phyloP scores from a whole-genome alignment of 2,113 vertebrate genomes.

The Phrynocephalus versicolor region DNA sequence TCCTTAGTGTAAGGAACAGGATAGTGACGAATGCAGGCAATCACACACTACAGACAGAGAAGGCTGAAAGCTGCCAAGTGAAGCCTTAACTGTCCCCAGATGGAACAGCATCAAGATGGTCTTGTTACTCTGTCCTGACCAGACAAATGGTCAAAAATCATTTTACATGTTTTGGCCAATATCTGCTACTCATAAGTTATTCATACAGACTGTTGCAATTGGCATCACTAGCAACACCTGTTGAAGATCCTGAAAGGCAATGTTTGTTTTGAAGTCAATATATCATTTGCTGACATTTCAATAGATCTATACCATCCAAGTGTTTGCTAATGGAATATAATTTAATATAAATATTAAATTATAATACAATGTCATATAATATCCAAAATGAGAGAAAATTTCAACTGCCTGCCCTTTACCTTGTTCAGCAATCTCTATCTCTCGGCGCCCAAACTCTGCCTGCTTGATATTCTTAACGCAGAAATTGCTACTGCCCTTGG shows the following conservation, averaged over 20 bases:
- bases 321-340: neutral
- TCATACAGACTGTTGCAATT: fast-evolving
- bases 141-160: neutral
- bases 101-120: neutral
- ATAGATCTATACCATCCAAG: neutral
- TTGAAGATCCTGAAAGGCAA: fast-evolving
- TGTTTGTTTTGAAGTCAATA: neutral
- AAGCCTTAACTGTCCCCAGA: neutral
- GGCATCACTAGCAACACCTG: fast-evolving
- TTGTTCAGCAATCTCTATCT: conserved; percentile 96
- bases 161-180: neutral
- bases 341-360: too few species aligned
- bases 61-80: neutral
- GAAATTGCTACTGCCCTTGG: conserved; percentile 92
- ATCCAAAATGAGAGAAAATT: neutral
- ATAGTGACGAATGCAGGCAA: neutral
- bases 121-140: neutral
- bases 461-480: conserved; percentile 98
- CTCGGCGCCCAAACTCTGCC: conserved; percentile 91
- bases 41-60: neutral
- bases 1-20: neutral
- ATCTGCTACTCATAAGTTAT: neutral
- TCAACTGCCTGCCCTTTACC: conserved; percentile 67
- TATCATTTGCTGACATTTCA: neutral
- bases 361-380: too few species aligned